Evolutionary conservation across 2,113 vertebrate species (phyloP).

Genomic region (Platysteira castanea): DNA sequence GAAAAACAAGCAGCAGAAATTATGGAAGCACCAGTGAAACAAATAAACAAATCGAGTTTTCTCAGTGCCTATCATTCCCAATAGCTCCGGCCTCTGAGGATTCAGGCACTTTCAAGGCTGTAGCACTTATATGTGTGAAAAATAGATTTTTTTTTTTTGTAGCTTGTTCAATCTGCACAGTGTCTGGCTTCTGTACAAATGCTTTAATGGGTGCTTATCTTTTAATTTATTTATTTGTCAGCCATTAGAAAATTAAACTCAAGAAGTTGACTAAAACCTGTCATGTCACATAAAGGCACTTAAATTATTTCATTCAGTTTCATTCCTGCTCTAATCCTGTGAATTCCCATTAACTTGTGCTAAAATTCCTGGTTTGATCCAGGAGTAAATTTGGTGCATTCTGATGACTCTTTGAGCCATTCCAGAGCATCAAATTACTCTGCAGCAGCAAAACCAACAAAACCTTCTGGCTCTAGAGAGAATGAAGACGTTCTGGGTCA

Average conservation of each 20-base stretch:
- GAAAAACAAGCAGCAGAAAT: neutral
- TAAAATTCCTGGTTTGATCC: neutral
- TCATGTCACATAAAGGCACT: neutral
- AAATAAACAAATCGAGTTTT: neutral
- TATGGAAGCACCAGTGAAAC: neutral
- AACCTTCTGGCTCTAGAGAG: neutral
- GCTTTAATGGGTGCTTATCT: neutral
- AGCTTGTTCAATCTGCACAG: neutral
- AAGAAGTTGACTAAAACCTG: neutral
- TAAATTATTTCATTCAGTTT: neutral
- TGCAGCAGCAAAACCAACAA: neutral
- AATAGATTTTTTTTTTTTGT: neutral
- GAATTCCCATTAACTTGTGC: neutral
- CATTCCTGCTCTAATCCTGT: neutral
- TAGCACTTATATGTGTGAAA: neutral
- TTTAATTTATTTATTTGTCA: neutral
- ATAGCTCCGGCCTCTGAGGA: neutral
- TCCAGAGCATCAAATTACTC: constrained; percentile 8
- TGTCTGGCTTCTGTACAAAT: neutral
- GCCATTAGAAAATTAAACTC: neutral
- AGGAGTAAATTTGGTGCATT: neutral
- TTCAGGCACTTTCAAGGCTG: neutral
- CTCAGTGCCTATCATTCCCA: neutral
- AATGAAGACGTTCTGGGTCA: neutral
- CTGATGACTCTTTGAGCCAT: neutral